phyloP scores from a whole-genome alignment of 2,797 vertebrate species.

The Psittacula echo region DNA sequence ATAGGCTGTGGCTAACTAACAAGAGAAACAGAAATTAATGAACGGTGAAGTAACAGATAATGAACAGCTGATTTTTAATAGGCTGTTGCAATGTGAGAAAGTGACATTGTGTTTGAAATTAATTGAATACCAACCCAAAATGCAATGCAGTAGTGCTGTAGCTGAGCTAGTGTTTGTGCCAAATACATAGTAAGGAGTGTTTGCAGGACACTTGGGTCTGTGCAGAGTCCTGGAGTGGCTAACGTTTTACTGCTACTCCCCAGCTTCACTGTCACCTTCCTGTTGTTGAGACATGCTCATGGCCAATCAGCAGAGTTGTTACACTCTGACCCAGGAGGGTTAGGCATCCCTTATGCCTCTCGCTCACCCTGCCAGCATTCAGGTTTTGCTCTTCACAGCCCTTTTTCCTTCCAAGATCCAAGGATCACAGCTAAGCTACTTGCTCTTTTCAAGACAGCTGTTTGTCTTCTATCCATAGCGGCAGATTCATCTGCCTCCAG shows the following conservation, averaged over 20 bases:
- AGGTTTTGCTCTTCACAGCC: background rate
- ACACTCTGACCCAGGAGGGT: rapidly evolving
- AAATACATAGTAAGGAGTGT: background rate
- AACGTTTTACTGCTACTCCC: background rate
- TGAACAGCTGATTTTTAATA: background rate
- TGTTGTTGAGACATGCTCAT: background rate
- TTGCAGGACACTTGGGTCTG: background rate
- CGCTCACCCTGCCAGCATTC: background rate
- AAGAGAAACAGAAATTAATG: background rate
- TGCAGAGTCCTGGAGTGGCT: background rate
- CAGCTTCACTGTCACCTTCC: background rate
- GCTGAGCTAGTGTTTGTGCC: background rate
- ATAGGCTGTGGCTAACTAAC: background rate
- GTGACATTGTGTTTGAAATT: background rate
- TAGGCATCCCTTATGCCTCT: background rate
- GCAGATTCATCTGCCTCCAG: background rate
- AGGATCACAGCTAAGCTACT: background rate
- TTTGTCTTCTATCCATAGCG: background rate
- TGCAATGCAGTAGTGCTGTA: background rate
- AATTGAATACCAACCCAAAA: background rate
- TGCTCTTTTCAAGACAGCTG: background rate
- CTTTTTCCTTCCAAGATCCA: background rate
- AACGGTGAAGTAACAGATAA: background rate
- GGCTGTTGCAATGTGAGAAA: background rate
- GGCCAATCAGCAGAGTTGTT: background rate